Evolutionary conservation across 2,888 invertebrate genomes (phyloP).

Genomic region (Sphecodes monilicornis): DNA sequence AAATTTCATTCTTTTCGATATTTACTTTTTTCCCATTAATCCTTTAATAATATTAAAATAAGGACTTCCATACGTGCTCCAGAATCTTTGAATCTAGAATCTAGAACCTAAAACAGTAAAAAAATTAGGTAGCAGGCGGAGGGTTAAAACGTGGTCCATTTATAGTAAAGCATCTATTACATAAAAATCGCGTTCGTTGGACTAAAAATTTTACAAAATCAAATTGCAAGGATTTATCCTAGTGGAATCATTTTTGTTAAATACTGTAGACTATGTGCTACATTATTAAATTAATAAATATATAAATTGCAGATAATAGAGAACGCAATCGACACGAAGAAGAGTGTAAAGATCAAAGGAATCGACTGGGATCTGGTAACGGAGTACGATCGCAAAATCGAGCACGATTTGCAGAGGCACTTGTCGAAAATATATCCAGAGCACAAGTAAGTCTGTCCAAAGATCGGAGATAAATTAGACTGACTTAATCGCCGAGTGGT

Average conservation of each 20-base stretch:
- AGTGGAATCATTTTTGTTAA: not conserved
- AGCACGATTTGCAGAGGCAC: slow-evolving; percentile 88
- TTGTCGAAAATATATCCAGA: slow-evolving; percentile 86
- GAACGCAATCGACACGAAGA: slow-evolving; percentile 84
- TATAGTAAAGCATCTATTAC: not conserved
- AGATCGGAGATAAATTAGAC: not conserved
- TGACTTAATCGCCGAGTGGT: not conserved
- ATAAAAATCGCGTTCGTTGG: too few relatives aligned
- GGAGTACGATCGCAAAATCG: slow-evolving; percentile 91
- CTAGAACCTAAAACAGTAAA: too few relatives aligned
- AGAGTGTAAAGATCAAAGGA: slow-evolving; percentile 87
- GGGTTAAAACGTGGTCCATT: too few relatives aligned
- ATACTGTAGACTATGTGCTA: not conserved
- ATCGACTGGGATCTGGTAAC: slow-evolving; percentile 92
- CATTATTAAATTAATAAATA: slow-evolving; percentile 67
- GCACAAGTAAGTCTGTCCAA: slow-evolving; percentile 86
- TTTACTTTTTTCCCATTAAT: not conserved
- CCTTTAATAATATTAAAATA: not conserved
- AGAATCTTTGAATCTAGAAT: too few relatives aligned
- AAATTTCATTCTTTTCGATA: not conserved
- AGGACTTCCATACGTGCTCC: not conserved
- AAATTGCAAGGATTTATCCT: not conserved
- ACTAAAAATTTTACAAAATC: too few relatives aligned
- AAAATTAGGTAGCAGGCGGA: too few relatives aligned
- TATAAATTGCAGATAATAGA: slow-evolving; percentile 85